Percentiles rank a stretch among this genome's conserved stretches.
Conservation (phyloP, 2,797 vertebrate species). For the Triplophysa bombifrons region DNA sequence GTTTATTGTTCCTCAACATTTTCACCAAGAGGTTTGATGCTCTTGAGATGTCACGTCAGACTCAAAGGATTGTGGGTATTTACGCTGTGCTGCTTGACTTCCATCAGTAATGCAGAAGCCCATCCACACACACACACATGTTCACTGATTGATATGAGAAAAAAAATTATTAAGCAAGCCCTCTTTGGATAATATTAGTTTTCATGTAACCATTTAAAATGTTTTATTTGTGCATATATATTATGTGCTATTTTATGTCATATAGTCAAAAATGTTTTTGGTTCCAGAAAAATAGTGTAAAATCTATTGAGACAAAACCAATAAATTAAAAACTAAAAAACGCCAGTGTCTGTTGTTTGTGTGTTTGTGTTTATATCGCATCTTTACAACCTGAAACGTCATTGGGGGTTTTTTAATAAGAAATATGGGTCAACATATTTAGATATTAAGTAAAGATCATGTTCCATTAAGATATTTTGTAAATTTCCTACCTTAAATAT, state of each 20-base stretch:
- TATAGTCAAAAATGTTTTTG: constrained; percentile 75
- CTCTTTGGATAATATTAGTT: constrained; percentile 58
- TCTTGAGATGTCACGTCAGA: constrained; percentile 43
- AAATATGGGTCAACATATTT: no score
- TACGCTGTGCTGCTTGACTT: constrained; percentile 44
- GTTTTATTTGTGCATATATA: constrained; percentile 73
- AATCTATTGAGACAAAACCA: constrained; percentile 78
- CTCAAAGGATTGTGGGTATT: constrained; percentile 46
- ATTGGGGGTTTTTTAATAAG: no score
- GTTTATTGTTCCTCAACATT: constrained; percentile 52
- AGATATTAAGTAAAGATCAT: no score
- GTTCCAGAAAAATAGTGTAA: constrained; percentile 78
- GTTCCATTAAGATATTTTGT: no score
- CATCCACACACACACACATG: constrained; percentile 45
- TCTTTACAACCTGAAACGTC: no score
- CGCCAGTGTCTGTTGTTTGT: constrained; percentile 61
- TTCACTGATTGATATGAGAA: constrained; percentile 43
- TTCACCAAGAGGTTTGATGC: constrained; percentile 46
- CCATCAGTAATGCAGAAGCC: constrained; percentile 58
- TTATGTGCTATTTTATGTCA: constrained; percentile 70
- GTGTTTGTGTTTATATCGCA: not conserved
- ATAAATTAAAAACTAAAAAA: constrained; percentile 75
- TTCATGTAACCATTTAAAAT: constrained; percentile 66
- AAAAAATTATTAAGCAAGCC: constrained; percentile 36
- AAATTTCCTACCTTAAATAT: no score